phyloP scores from a whole-genome alignment of 1,140 invertebrate species.

The Stratiolaelaps scimitus region DNA sequence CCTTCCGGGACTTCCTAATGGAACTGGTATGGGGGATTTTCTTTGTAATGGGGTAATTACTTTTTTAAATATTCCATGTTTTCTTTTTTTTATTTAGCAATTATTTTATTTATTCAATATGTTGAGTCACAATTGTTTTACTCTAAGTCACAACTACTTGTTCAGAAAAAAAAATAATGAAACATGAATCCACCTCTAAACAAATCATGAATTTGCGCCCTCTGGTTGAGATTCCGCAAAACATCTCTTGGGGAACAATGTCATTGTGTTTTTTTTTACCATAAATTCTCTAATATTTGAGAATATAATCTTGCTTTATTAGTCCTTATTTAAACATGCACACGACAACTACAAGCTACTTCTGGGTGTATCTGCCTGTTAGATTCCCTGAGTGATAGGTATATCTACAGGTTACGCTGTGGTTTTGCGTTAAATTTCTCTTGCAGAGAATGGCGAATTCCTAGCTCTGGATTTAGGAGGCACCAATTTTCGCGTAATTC shows the following conservation, averaged over 20 bases:
- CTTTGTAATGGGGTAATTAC: neutral
- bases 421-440: constrained; percentile 26
- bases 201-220: no score
- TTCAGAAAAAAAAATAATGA: no score
- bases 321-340: neutral
- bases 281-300: neutral
- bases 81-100: no score
- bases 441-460: constrained; percentile 54
- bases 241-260: constrained; percentile 28
- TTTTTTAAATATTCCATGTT: neutral
- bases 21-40: constrained; percentile 44
- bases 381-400: neutral
- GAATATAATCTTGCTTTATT: no score
- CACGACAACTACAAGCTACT: neutral
- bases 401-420: neutral
- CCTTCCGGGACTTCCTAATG: constrained; percentile 50
- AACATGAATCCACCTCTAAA: no score
- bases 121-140: no score
- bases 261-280: constrained; percentile 28
- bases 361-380: neutral
- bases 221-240: no score
- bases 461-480: constrained; percentile 65
- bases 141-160: no score
- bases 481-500: constrained; percentile 62
- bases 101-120: no score